phyloP scores from a whole-genome alignment of 2,888 invertebrate genomes.

The Drosophila infuscata region DNA sequence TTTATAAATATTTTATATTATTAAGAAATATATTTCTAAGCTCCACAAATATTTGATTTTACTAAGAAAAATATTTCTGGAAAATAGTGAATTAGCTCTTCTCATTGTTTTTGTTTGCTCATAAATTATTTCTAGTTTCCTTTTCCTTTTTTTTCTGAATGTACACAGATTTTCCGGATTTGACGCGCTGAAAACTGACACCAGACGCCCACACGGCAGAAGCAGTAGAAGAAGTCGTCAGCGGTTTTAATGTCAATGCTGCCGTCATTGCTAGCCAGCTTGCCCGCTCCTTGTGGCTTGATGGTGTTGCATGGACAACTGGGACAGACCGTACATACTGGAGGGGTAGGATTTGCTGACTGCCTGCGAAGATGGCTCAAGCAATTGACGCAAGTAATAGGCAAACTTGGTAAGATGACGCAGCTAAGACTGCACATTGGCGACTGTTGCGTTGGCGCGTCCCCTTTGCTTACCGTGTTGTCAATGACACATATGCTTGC shows the following conservation, averaged over 20 bases:
- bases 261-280: constrained; percentile 35
- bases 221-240: constrained; percentile 23
- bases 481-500: constrained; percentile 56
- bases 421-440: constrained; percentile 57
- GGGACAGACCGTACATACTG: not conserved
- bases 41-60: not conserved
- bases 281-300: constrained; percentile 8
- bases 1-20: not conserved
- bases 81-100: not conserved
- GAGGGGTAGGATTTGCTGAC: constrained; percentile 21
- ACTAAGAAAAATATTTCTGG: not conserved
- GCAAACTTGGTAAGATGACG: constrained; percentile 53
- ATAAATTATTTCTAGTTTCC: not conserved
- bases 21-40: not conserved
- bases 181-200: constrained; percentile 66
- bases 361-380: constrained; percentile 59
- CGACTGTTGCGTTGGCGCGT: constrained; percentile 15
- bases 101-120: not conserved
- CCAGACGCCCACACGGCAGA: constrained; percentile 57
- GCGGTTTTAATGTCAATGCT: constrained; percentile 51
- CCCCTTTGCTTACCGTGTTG: constrained; percentile 7
- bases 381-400: constrained; percentile 78
- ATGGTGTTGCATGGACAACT: not conserved
- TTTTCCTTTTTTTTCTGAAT: not conserved
- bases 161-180: constrained; percentile 57